Conservation (phyloP, 2,888 invertebrate genomes). For the Sesia bembeciformis region DNA sequence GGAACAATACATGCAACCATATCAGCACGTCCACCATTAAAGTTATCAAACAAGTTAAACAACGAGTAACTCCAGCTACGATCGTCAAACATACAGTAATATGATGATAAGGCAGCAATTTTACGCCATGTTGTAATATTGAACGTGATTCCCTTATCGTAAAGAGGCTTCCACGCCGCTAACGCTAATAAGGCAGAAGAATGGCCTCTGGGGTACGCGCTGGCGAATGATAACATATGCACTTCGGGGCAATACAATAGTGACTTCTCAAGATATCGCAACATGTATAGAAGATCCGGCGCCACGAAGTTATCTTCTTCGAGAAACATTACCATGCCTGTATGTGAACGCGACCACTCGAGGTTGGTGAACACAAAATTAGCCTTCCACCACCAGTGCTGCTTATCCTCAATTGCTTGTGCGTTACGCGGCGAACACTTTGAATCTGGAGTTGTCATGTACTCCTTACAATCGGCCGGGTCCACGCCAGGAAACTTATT, state of each 20-base stretch:
- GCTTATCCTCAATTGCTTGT: constrained; percentile 24
- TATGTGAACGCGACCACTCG: constrained; percentile 14
- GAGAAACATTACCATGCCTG: constrained; percentile 27
- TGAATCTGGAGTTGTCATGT: background rate
- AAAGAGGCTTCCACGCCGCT: constrained; percentile 32
- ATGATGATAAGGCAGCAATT: constrained; percentile 13
- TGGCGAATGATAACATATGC: constrained; percentile 27
- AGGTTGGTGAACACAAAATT: constrained; percentile 24
- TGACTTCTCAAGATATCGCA: constrained; percentile 17
- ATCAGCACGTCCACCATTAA: constrained; percentile 15
- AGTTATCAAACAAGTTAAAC: constrained; percentile 18
- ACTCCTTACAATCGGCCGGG: constrained; percentile 13
- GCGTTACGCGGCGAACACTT: constrained; percentile 17
- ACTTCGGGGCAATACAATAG: constrained; percentile 17
- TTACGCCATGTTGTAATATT: constrained; percentile 29
- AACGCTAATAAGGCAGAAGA: constrained; percentile 22
- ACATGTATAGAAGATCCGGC: constrained; percentile 32
- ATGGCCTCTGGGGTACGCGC: constrained; percentile 11
- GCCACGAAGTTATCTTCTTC: constrained; percentile 32
- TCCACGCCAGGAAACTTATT: constrained; percentile 27
- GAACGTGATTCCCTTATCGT: constrained; percentile 31
- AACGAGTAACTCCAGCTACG: constrained; percentile 40
- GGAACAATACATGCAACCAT: constrained; percentile 26
- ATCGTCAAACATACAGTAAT: constrained; percentile 34
- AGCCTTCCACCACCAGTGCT: constrained; percentile 50